Evolutionary conservation across 2,888 invertebrate genomes (phyloP).

Genomic region (Polydrusus pterygomalis): DNA sequence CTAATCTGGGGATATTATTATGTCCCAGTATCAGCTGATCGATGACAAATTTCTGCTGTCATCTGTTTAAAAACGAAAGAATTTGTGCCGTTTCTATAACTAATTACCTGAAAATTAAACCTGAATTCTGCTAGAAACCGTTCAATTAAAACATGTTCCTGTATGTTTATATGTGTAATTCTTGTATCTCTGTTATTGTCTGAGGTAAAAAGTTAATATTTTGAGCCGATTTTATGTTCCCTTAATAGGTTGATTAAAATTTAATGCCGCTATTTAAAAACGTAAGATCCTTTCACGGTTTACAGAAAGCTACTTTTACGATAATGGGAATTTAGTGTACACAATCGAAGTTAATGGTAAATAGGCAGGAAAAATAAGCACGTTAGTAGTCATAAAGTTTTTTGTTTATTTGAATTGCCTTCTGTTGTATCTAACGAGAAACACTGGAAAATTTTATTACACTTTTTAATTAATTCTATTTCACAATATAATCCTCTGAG

Average conservation of each 20-base stretch:
- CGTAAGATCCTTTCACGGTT: constrained; percentile 50
- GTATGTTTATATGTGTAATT: constrained; percentile 14
- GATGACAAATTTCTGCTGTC: too few species aligned
- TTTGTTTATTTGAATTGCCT: constrained; percentile 60
- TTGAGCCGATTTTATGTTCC: constrained; percentile 30
- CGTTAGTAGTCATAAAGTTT: constrained; percentile 60
- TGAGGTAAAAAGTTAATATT: constrained; percentile 37
- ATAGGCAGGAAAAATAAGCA: constrained; percentile 60
- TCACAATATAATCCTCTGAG: too few species aligned
- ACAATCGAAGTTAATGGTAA: constrained; percentile 59
- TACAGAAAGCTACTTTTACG: constrained; percentile 58
- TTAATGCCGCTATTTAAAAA: constrained; percentile 43
- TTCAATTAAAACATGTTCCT: constrained; percentile 9
- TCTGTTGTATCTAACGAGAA: constrained; percentile 59
- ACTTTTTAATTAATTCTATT: too few species aligned
- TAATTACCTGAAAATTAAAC: constrained; percentile 10
- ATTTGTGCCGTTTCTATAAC: too few species aligned
- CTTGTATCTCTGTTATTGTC: constrained; percentile 28
- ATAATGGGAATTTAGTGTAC: constrained; percentile 59
- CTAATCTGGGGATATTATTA: too few species aligned
- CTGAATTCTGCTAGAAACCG: neutral
- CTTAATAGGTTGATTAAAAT: constrained; percentile 47
- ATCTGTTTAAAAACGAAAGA: too few species aligned
- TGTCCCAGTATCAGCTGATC: too few species aligned
- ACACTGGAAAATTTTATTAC: too few species aligned